Conservation (phyloP, 2,797 vertebrate species). For the Ceyx erithaca region DNA sequence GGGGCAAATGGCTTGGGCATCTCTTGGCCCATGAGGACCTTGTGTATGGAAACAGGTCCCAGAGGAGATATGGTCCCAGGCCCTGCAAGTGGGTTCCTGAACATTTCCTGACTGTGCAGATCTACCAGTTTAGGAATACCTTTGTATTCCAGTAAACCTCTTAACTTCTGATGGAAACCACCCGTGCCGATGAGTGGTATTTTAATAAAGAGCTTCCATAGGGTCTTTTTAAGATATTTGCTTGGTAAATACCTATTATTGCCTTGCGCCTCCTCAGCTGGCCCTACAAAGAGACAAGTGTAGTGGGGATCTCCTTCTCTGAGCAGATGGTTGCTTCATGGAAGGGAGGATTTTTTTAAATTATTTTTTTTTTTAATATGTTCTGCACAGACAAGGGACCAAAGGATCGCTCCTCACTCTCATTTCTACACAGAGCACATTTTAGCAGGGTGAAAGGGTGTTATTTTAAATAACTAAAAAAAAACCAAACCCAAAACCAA, state of each 20-base stretch:
- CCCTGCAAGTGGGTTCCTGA: background rate
- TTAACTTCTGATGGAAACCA: background rate
- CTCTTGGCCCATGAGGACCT: background rate
- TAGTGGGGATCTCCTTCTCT: background rate
- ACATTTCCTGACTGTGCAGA: background rate
- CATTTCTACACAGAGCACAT: background rate
- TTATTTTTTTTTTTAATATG: background rate
- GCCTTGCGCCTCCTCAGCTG: background rate
- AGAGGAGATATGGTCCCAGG: background rate
- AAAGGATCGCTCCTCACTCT: background rate
- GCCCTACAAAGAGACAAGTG: background rate
- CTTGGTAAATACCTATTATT: background rate
- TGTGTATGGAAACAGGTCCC: background rate
- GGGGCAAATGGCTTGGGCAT: background rate
- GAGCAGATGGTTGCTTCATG: background rate
- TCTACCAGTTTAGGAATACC: background rate
- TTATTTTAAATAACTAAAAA: slow-evolving; percentile 15
- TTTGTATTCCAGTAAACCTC: background rate
- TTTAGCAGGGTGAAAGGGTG: background rate
- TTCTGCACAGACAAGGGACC: background rate
- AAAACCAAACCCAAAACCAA: background rate
- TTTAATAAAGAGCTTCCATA: background rate
- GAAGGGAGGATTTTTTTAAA: background rate
- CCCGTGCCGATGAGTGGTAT: rapidly evolving
- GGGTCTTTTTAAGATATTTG: background rate